Conservation (phyloP, 2,888 invertebrate species). For the Opisthograptis luteolata region DNA sequence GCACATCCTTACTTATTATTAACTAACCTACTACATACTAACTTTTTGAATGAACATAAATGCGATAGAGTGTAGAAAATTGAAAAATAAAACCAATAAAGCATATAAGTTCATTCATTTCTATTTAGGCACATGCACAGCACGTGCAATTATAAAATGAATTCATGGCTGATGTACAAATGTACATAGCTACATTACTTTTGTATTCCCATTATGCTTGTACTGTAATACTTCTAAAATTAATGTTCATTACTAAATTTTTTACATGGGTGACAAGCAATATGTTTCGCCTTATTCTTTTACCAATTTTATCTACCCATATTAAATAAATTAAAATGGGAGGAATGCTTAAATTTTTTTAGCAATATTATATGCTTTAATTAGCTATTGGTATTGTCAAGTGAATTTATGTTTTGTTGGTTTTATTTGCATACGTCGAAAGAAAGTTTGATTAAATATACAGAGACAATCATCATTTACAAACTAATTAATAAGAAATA, state of each 20-base stretch:
- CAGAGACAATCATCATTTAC: slow-evolving; percentile 79
- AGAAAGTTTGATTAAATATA: slow-evolving; percentile 67
- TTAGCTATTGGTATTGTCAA: background rate
- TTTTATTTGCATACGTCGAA: slow-evolving; percentile 64
- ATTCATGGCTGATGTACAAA: background rate
- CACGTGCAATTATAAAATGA: background rate
- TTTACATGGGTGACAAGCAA: too few relatives aligned
- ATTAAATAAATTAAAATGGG: background rate
- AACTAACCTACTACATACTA: slow-evolving; percentile 26
- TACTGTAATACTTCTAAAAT: too few relatives aligned
- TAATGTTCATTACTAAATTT: too few relatives aligned
- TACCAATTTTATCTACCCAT: too few relatives aligned
- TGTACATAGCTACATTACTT: background rate
- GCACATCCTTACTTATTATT: slow-evolving; percentile 35
- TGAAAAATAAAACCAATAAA: slow-evolving; percentile 76
- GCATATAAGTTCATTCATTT: slow-evolving; percentile 42
- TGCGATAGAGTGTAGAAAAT: slow-evolving; percentile 83
- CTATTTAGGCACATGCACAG: slow-evolving; percentile 3
- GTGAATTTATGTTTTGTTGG: slow-evolving; percentile 64
- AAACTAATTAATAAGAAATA: slow-evolving; percentile 85
- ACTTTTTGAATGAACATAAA: slow-evolving; percentile 43
- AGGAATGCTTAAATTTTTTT: background rate
- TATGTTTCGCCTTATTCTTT: too few relatives aligned
- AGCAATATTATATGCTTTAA: slow-evolving; percentile 17
- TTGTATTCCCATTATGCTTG: too few relatives aligned